Base-by-base conservation (phyloP, 1,140 invertebrate species). In the Drosophila guanche region DNA sequence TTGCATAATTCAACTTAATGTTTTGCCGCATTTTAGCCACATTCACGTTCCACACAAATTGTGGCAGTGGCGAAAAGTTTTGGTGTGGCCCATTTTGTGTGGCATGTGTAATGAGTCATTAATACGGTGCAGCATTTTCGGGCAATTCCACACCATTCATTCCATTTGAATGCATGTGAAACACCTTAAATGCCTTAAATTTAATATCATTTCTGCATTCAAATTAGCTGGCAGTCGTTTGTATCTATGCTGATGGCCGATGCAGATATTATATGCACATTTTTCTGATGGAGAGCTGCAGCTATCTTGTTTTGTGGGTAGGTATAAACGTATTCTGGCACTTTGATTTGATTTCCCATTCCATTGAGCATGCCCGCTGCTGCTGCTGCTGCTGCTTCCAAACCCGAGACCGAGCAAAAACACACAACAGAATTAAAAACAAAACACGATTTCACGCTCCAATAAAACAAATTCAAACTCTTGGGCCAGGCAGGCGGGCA, bases 91-190 rank as follows among this genome's bases (percentile, higher is more conserved):
- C 63, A 66, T 63, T 52, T 59, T 72, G 58, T 68, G 83, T 86
- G 81, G 81, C 81, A 86, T 86, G 81, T 86, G 81, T 88, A 88
- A 88, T 81, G 83, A 88, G 73, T 86, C 81, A 86, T 86, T 86
- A 86, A 88, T 77, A 75, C 61, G 72, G 59, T 86, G 73, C 81
- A 74, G 76, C 48, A 69, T 70, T 63, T 70, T 55, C 40, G 65
- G 65, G 54, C 33, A 69, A 69, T 68, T 56, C 53, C 63, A 59
- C 33, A 12, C 33, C 33, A 37, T 37, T 37, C 33, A 37, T 37
- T 37, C 3, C 33, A 37, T 37, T 37, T 60, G 58, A 43, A 65
- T 76, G 54, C 59, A 67, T 42, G 57, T 55, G 51, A 46, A 66
- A 60, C 63, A 57, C 42, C 42, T 57, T 66, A 73, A 73, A 70